These are phyloP conservation scores for Drosophila tsacasi DNA, from an alignment of 1,140 invertebrate species.

Conservation along the genomic window DNA sequence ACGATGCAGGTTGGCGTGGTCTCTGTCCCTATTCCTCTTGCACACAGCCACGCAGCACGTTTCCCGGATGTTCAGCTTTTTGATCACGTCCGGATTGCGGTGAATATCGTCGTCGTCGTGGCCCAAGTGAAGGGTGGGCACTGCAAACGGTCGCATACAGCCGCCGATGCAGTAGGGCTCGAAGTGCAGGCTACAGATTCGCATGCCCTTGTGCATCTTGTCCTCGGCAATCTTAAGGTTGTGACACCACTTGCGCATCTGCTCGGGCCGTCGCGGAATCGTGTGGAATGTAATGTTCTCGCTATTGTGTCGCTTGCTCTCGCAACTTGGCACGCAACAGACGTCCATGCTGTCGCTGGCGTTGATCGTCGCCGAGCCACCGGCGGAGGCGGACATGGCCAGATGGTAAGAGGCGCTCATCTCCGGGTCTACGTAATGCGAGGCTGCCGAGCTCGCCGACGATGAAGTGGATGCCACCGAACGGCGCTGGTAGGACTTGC, in stretches of 20 bases:
- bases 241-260: slow-evolving; percentile 81
- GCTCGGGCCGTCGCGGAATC: slow-evolving; percentile 76
- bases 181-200: slow-evolving; percentile 78
- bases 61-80: slow-evolving; percentile 79
- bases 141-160: slow-evolving; percentile 82
- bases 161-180: slow-evolving; percentile 81
- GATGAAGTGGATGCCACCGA: slow-evolving; percentile 71
- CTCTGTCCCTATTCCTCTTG: slow-evolving; percentile 75
- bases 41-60: slow-evolving; percentile 79
- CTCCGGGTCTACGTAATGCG: slow-evolving; percentile 68
- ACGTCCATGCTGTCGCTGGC: slow-evolving; percentile 73
- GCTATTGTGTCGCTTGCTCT: slow-evolving; percentile 75
- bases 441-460: slow-evolving; percentile 65
- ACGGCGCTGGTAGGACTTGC: slow-evolving; percentile 65
- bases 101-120: slow-evolving; percentile 79
- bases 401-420: slow-evolving; percentile 52
- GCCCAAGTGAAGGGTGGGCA: slow-evolving; percentile 73
- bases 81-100: slow-evolving; percentile 81
- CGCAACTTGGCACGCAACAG: slow-evolving; percentile 77
- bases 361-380: slow-evolving; percentile 42
- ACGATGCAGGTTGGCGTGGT: slow-evolving; percentile 80
- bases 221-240: slow-evolving; percentile 75
- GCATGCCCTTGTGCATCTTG: slow-evolving; percentile 79
- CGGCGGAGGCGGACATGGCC: slow-evolving; percentile 28
- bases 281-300: slow-evolving; percentile 83